Evolutionary conservation across 2,113 vertebrate genomes (phyloP), one percentile per base, ranked within the genome.

Genomic region (Silurus glanis): DNA sequence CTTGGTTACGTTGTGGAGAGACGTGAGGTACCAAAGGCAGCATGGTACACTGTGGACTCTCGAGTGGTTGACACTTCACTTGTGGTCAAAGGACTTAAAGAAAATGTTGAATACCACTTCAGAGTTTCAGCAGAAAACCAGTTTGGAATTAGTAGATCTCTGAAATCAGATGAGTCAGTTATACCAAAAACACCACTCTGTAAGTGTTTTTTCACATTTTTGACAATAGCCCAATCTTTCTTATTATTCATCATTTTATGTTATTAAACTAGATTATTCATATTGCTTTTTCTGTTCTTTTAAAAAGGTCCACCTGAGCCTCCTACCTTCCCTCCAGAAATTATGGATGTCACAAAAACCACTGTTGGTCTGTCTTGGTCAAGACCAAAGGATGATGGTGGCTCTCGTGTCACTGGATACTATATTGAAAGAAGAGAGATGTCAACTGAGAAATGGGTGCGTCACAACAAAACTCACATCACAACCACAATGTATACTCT

Each of bases 401-500:
- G 98, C 75, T 98, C 97, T 89, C 96, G 97, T 74, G 95, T 99
- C 83, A 99, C 97, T 58, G 98, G 98, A 82, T 99, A 99, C 91
- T 99, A 95, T 67, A 96, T 99, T 91, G 98, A 99, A 88, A 97
- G 98, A 88, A 97, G 95, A 91, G 98, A 99, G 89, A 94, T 95
- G 82, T 97, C 97, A 37, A 99, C 97, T 58, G 97, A 99, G 88
- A 99, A 99, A 89, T 99, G 98, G 98, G 97, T 99, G 76, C 95
- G 97, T 79, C 98, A 99, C 92, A 95, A 95, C 91, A 99, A 97
- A 93, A 99, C 98, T 80, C 98, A 99, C 88, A 98, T 99, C 91
- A 99, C 98, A 28, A 99, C 98, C 80, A 99, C 98, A 49, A 99
- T 99, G 98, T 99, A 97, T 91, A 98, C 97, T 0, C 90, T 97